Base-by-base conservation (phyloP, 1,140 invertebrate genomes). In the Dolichoris vasculosae region DNA sequence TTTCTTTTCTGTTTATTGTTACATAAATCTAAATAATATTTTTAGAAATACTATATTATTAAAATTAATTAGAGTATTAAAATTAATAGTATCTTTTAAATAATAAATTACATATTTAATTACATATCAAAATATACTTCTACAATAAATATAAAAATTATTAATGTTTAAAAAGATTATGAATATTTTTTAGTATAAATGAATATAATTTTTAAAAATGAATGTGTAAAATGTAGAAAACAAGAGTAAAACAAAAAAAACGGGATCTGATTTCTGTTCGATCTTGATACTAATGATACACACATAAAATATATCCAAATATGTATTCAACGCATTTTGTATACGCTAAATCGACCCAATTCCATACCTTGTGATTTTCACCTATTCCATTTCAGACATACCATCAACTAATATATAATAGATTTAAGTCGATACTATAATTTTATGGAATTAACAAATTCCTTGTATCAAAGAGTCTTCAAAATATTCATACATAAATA, bases 291-390 rank as follows among this genome's bases (percentile, higher is more conserved):
- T 20, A 43, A 48, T 40, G 40, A 80, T 81, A 81, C 38, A 69
- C 30, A 35, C n/a, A 15, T 32, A 32, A 67, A 64, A 71, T 81
- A 48, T 81, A n/a, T 64, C 48, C 6, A 59, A 6, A 7, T 23
- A 9, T 38, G 3, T 48, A 48, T 67, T 23, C 4, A 69, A 48
- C 13, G 64, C 2, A 81, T 81, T 69, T 46, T 15, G 59, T 67
- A 67, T 80, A 63, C 78, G 78, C 63, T 80, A 82, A 82, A 73
- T 20, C 48, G 43, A 73, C 40, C 69, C 69, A 75, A 48, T 82
- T 82, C 40, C 69, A 82, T 35, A 48, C 48, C 46, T 40, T 55
- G 32, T 26, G 48, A 75, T 82, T 71, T 82, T 51, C n/a, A 82
- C 55, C 40, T 15, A 30, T 15, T 17, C 38, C 26, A 26, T 15